Percentiles rank a stretch among this genome's conserved stretches.
phyloP scores from a whole-genome alignment of 2,797 vertebrate genomes.

The Gorsachius magnificus region DNA sequence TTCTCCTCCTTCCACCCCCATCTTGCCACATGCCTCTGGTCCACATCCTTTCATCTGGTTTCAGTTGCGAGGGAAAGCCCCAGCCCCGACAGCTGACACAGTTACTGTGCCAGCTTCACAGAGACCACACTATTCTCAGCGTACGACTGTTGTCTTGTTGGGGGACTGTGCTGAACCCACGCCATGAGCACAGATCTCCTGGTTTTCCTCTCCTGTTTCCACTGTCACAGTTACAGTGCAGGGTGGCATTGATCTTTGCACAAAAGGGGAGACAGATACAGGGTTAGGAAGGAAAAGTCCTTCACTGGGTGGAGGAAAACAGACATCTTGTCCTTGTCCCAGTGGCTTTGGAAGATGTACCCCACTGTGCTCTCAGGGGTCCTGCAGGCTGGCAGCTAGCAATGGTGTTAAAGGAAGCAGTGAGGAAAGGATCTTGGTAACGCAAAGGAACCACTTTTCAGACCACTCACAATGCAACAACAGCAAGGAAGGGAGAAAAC shows the following conservation, averaged over 20 bases:
- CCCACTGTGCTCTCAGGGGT: background rate
- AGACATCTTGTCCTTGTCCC: background rate
- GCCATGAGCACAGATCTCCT: rapidly evolving
- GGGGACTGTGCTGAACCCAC: background rate
- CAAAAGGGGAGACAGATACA: background rate
- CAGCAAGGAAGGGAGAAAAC: background rate
- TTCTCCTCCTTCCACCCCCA: background rate
- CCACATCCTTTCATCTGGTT: background rate
- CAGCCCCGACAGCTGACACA: background rate
- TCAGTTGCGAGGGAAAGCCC: background rate
- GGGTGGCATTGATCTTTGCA: background rate
- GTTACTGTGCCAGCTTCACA: background rate
- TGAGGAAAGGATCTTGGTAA: background rate
- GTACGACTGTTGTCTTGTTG: rapidly evolving
- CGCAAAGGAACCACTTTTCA: background rate
- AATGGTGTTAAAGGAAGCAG: background rate
- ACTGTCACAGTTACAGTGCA: background rate
- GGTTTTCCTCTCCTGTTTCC: background rate
- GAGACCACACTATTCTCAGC: background rate
- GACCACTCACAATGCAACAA: background rate
- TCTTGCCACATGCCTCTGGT: background rate
- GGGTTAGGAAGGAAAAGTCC: background rate
- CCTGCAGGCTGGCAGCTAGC: background rate
- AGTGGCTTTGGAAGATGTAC: background rate
- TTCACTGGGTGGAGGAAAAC: background rate